Conservation (phyloP, 1,140 invertebrate genomes). For the Leptestheria dahalacensis region DNA sequence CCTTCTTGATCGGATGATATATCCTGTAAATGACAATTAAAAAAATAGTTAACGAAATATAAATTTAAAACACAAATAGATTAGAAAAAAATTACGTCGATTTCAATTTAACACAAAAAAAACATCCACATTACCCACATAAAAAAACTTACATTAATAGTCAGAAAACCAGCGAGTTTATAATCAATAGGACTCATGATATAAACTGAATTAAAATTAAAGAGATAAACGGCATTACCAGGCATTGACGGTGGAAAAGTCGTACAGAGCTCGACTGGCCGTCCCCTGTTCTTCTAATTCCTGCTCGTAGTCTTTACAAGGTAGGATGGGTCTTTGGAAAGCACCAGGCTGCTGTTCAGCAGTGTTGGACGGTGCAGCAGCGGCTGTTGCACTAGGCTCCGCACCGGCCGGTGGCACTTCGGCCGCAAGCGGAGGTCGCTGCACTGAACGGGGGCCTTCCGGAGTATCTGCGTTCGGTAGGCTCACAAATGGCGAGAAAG, state of each 20-base stretch:
- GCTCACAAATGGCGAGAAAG: conserved; percentile 1
- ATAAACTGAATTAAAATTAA: too few species aligned
- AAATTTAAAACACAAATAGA: neutral
- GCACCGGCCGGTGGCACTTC: conserved; percentile 1
- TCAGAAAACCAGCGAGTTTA: too few species aligned
- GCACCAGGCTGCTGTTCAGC: neutral
- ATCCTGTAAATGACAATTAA: conserved; percentile 36
- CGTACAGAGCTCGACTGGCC: conserved; percentile 65
- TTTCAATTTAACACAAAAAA: too few species aligned
- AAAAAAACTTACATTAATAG: conserved; percentile 20
- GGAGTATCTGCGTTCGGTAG: neutral
- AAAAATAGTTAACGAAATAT: neutral
- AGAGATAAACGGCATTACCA: too few species aligned
- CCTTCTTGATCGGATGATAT: conserved; percentile 68
- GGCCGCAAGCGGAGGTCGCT: neutral
- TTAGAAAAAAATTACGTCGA: too few species aligned
- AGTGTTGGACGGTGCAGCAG: neutral
- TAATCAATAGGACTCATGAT: too few species aligned
- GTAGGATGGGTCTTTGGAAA: conserved; percentile 44
- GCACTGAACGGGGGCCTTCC: neutral
- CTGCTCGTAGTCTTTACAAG: conserved; percentile 52
- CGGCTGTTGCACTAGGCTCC: neutral
- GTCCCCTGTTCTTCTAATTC: conserved; percentile 54
- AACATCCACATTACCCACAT: conserved; percentile 14
- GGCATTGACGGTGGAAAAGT: conserved; percentile 65